These are phyloP conservation scores for Rhodeus uyekii DNA, from an alignment of 2,797 vertebrate genomes.

Conservation along the genomic window DNA sequence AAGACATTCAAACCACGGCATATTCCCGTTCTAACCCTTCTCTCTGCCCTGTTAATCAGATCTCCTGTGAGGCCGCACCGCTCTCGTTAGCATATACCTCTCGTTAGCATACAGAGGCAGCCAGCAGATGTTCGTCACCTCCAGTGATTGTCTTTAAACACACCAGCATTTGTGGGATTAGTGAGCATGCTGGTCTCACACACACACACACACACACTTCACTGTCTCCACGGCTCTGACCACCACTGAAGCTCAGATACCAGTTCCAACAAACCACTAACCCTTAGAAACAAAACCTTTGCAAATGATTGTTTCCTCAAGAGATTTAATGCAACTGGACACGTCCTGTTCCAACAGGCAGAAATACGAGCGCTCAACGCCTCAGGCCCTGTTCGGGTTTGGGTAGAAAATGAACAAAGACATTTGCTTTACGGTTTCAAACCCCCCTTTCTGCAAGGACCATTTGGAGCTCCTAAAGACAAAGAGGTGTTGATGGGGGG, in stretches of 20 bases:
- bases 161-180: background rate
- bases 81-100: background rate
- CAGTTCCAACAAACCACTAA: background rate
- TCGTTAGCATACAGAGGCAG: slow-evolving; percentile 6
- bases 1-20: too few species aligned
- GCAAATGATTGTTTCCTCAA: background rate
- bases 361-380: background rate
- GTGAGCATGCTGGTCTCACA: slow-evolving; percentile 10
- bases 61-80: background rate
- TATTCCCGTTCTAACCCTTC: too few species aligned
- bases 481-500: too few species aligned
- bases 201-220: too few species aligned
- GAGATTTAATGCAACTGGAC: background rate
- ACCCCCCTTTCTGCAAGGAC: too few species aligned
- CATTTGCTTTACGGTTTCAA: too few species aligned
- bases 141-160: background rate
- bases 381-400: too few species aligned
- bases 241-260: slow-evolving; percentile 7
- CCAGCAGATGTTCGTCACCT: background rate
- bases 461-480: too few species aligned
- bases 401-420: too few species aligned
- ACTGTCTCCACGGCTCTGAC: background rate
- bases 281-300: background rate
- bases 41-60: background rate
- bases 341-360: background rate